Base-by-base conservation (phyloP, 2,888 invertebrate species). In the Conops quadrifasciatus region DNA sequence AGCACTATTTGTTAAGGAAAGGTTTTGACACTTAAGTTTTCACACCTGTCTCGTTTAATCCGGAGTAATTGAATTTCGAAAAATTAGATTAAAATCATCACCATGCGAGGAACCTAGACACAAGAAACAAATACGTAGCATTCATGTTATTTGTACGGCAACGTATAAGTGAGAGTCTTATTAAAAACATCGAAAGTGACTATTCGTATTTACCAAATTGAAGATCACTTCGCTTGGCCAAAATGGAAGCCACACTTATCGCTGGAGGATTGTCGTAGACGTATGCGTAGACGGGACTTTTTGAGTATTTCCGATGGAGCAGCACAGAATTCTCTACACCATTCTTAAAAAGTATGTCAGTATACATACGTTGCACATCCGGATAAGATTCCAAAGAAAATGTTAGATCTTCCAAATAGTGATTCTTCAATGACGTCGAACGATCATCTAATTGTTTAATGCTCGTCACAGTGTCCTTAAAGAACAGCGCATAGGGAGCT, bases 241-340 rank as follows among this genome's bases (percentile, higher is more conserved):
- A 85, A 11, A 84, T n/a, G 66, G 89, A 86, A 2, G 89, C 89
- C 16, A 90, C 80, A 77, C 92, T 92, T 70, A 83, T 80, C n/a
- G 84, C 83, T 0, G 89, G 89, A 65, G 89, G 87, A 83, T 89
- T 90, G 4, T 88, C 84, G 80, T 90, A 93, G n/a, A 89, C 87
- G 80, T 92, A 92, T 72, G 89, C 87, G 84, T 90, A 91, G 2
- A 91, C 88, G 0, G 92, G 90, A 73, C 89, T 89, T 16, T 87
- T 85, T 1, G 88, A 88, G 53, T 85, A 85, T 19, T 84, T 79
- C 0, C 90, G 88, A 78, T 91, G 91, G 62, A 90, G 77, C 75
- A 88, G 88, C 0, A 90, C 88, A n/a, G 90, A 85, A 73, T 88
- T 88, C 59, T 90, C 89, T 0, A 90, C 88, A 47, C 89, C 90